Base-by-base conservation (phyloP, 2,797 vertebrate species). In the Clamator glandarius region DNA sequence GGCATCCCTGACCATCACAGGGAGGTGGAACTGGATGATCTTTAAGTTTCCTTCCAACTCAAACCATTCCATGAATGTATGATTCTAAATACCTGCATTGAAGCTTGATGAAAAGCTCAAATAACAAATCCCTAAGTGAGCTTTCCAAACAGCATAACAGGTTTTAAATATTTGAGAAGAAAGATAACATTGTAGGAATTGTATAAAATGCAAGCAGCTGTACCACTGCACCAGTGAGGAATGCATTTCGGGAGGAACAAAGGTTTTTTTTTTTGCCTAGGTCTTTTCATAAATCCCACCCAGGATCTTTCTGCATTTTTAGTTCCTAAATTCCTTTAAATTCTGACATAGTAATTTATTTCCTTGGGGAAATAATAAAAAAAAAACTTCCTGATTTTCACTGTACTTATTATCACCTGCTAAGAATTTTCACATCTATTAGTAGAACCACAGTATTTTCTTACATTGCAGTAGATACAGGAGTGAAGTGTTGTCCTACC, bases 391-490 rank as follows among this genome's bases (percentile, higher is more conserved):
- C 39, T 39, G 0, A n/a, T 81, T 93, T 94, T 89, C 87, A 17
- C 63, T 19, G 54, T 39, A n/a, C 54, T 90, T 93, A 89, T 89
- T 92, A 92, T 84, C 1, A 2, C 77, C 70, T 84, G 74, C 84
- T 79, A 84, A 70, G 93, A 87, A 73, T 90, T 93, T 95, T 96
- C 93, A 90, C 80, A 94, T 67, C 90, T 91, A 74, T 87, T 93
- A 86, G 73, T 33, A 84, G 88, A 88, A 24, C 14, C 67, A 73
- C 28, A 26, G 77, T 25, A 42, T 55, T 88, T 91, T 81, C 84
- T 79, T 91, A 81, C 81, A 73, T 55, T 91, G 90, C 80, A 86
- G 90, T 66, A 90, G 83, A 73, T 41, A 51, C 42, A 66, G 25
- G 28, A 95, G 48, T 63, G 36, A 57, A 88, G 39, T 70, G 84